These are phyloP conservation scores for Latrodectus elegans DNA, from an alignment of 2,888 invertebrate genomes.

Conservation along the genomic window DNA sequence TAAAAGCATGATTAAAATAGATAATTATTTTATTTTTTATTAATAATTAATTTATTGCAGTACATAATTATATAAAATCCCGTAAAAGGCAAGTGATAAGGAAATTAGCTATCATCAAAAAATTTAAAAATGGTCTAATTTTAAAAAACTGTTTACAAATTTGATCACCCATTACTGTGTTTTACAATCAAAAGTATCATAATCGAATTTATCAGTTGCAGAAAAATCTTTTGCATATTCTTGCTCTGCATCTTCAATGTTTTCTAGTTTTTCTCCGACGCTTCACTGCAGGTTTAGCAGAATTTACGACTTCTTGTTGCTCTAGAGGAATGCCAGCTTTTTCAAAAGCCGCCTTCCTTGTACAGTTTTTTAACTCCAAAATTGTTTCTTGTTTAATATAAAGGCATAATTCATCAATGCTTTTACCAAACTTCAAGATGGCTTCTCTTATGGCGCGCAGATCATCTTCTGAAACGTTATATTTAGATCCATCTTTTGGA, in stretches of 20 bases:
- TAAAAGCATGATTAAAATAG: too few species aligned
- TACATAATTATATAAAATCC: too few species aligned
- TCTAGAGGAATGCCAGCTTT: conserved; percentile 75
- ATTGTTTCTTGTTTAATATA: conserved; percentile 51
- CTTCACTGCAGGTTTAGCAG: conserved; percentile 30
- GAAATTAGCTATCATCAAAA: too few species aligned
- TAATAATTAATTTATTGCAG: too few species aligned
- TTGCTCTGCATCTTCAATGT: conserved; percentile 91
- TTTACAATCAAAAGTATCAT: conserved; percentile 75
- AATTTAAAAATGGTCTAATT: too few species aligned
- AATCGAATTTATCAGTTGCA: conserved; percentile 87
- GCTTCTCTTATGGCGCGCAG: conserved; percentile 20
- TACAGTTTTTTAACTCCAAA: conserved; percentile 82
- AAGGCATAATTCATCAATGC: conserved; percentile 48
- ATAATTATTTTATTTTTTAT: too few species aligned
- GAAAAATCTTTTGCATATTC: conserved; percentile 90
- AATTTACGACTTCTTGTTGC: conserved; percentile 64
- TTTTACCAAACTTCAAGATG: conserved; percentile 44
- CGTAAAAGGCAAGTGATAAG: too few species aligned
- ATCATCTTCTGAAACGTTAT: conserved; percentile 33
- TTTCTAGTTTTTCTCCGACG: conserved; percentile 76
- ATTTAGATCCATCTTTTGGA: conserved; percentile 83
- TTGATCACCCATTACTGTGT: not conserved
- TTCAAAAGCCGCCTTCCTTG: conserved; percentile 72
- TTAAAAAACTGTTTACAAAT: too few species aligned